Evolutionary conservation across 2,888 invertebrate species (phyloP), one percentile per base, ranked within the genome.

Genomic region (Caenorhabditis sinica): DNA sequence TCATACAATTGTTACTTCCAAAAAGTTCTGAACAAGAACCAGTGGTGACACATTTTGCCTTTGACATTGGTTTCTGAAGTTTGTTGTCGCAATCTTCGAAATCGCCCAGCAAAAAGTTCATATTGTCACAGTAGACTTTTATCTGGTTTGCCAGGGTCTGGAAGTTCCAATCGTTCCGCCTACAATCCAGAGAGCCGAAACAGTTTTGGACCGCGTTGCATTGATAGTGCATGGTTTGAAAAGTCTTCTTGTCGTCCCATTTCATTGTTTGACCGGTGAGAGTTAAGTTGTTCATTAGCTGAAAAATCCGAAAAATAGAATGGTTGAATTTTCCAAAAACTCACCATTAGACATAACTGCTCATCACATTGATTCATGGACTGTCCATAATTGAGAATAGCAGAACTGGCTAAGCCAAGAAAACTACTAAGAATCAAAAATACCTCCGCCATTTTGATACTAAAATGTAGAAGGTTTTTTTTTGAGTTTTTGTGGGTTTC

Each of bases 1-100:
- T 60, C 25, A 76, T 17, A 17, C 76, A 76, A 49, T 69, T 15
- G 8, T 76, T 49, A 20, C 45, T 23, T 17, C 76, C 76, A 40
- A 76, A 76, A 11, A 68, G 25, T n/a, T 45, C 60, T 20, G 45
- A 58, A 45, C 75, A 75, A 8, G 30, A 51, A 2, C 33, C 33
- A 36, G 36, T 61, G 36, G 60, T 36, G 28, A 60, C n/a, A n/a
- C n/a, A n/a, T n/a, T n/a, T n/a, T n/a, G n/a, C n/a, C 68, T 28
- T 68, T 60, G n/a, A 51, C 58, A 60, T 68, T 61, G n/a, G 33
- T 40, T 17, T 0, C 49, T 25, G 13, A 69, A 76, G 4, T 66
- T 36, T 0, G 25, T 23, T 5, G 69, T 28, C 28, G n/a, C n/a
- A n/a, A n/a, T n/a, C n/a, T n/a, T n/a, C n/a, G n/a, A n/a, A n/a